These are phyloP conservation scores for Muscicapa adusta DNA, from an alignment of 2,113 vertebrate species.

Conservation along the genomic window DNA sequence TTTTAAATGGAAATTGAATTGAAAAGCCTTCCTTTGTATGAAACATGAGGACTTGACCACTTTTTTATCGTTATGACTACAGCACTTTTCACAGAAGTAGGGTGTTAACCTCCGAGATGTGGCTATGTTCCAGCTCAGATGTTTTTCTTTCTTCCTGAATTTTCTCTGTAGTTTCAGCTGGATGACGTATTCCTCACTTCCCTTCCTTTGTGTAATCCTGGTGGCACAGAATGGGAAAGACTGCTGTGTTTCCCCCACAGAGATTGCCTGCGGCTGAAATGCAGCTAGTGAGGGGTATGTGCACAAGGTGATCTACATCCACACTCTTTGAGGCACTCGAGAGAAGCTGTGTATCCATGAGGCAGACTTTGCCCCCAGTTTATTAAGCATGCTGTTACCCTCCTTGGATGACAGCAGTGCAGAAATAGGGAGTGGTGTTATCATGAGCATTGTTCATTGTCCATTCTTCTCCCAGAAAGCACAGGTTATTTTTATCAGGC, in stretches of 20 bases:
- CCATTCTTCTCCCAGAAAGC: not conserved
- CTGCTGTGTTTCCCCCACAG: conserved; percentile 17
- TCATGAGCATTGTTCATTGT: not conserved
- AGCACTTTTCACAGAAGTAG: not conserved
- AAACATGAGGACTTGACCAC: not conserved
- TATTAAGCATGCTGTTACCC: not conserved
- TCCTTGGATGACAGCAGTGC: not conserved
- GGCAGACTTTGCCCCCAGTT: not conserved
- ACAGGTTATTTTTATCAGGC: not conserved
- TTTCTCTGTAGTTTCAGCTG: conserved; percentile 40
- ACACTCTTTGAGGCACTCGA: not conserved
- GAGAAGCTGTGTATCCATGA: not conserved
- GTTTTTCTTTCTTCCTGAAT: conserved; percentile 47
- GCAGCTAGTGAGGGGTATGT: not conserved
- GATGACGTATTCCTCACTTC: conserved; percentile 48
- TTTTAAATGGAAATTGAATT: not conserved
- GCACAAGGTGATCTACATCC: not conserved
- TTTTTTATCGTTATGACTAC: not conserved
- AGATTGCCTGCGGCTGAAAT: not conserved
- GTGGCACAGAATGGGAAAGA: conserved; percentile 22
- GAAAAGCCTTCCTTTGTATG: not conserved
- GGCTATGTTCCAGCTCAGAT: conserved; percentile 24
- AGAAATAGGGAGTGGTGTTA: not conserved
- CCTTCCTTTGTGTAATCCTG: conserved; percentile 43
- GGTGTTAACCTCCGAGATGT: conserved; percentile 22